phyloP scores from a whole-genome alignment of 2,888 invertebrate genomes.

The Metellina segmentata region DNA sequence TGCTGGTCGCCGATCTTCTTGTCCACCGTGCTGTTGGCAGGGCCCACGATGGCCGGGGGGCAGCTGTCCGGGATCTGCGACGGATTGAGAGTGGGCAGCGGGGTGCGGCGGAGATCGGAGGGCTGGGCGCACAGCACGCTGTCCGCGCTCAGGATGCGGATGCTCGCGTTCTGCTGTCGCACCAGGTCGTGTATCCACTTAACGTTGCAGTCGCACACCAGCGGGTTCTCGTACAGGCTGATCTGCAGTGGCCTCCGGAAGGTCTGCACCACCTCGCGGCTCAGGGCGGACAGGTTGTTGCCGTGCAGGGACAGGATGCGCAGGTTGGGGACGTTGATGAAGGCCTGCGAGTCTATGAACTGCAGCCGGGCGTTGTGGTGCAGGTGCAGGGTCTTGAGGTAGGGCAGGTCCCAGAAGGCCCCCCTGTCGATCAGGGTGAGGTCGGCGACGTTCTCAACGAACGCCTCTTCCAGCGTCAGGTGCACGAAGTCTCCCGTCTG shows the following conservation, averaged over 20 bases:
- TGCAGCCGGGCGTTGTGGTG: conserved; percentile 81
- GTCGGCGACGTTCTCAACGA: conserved; percentile 80
- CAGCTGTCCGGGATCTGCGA: conserved; percentile 78
- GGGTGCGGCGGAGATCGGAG: conserved; percentile 77
- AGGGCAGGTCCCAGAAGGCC: conserved; percentile 81
- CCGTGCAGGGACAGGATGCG: conserved; percentile 81
- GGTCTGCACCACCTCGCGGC: conserved; percentile 79
- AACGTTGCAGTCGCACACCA: conserved; percentile 82
- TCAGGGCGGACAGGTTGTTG: conserved; percentile 81
- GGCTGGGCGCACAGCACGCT: conserved; percentile 80
- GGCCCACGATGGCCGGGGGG: conserved; percentile 78
- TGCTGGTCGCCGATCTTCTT: conserved; percentile 76
- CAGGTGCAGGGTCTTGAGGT: conserved; percentile 80
- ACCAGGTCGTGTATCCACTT: conserved; percentile 79
- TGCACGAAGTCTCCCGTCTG: conserved; percentile 78
- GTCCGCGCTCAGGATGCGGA: conserved; percentile 79
- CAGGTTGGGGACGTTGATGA: conserved; percentile 80
- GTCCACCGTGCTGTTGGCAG: conserved; percentile 69
- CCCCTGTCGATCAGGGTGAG: conserved; percentile 80
- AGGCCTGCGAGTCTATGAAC: conserved; percentile 81
- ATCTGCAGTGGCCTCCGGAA: conserved; percentile 79
- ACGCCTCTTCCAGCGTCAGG: conserved; percentile 80
- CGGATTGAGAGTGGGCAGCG: conserved; percentile 78
- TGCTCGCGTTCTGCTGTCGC: conserved; percentile 48
- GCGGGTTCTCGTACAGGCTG: conserved; percentile 81